Conservation (phyloP, 2,888 invertebrate genomes). For the Lomographa bimaculata region DNA sequence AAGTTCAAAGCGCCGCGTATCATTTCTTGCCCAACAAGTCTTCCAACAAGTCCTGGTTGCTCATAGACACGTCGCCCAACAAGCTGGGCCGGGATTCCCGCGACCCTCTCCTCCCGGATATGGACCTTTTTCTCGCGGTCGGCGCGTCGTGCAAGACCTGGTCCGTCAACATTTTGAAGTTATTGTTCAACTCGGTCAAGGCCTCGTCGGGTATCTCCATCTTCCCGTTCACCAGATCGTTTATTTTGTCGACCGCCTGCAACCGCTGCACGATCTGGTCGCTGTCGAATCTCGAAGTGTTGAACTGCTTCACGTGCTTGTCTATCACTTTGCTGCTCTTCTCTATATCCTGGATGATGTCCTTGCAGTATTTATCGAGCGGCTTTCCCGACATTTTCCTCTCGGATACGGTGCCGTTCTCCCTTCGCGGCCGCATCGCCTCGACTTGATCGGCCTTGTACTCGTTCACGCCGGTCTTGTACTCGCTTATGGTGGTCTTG, state of each 20-base stretch:
- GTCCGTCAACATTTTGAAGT: constrained; percentile 67
- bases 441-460: constrained; percentile 43
- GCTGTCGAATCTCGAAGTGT: constrained; percentile 68
- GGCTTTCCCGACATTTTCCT: constrained; percentile 56
- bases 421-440: constrained; percentile 41
- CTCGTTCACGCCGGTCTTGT: constrained; percentile 38
- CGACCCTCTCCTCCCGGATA: constrained; percentile 55
- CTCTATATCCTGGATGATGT: constrained; percentile 72
- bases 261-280: constrained; percentile 76
- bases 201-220: constrained; percentile 60
- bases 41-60: constrained; percentile 69
- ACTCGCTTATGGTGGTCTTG: constrained; percentile 37
- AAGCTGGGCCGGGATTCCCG: constrained; percentile 51
- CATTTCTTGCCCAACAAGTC: constrained; percentile 75
- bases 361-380: constrained; percentile 71
- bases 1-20: constrained; percentile 41
- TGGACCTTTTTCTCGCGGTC: constrained; percentile 57
- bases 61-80: constrained; percentile 65
- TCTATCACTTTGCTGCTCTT: constrained; percentile 76
- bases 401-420: constrained; percentile 39
- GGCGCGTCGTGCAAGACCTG: constrained; percentile 53
- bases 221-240: constrained; percentile 65
- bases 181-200: constrained; percentile 67
- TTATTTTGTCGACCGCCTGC: constrained; percentile 77
- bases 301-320: constrained; percentile 75